Conservation (phyloP, 2,888 invertebrate species). For the Gryllus longicercus region DNA sequence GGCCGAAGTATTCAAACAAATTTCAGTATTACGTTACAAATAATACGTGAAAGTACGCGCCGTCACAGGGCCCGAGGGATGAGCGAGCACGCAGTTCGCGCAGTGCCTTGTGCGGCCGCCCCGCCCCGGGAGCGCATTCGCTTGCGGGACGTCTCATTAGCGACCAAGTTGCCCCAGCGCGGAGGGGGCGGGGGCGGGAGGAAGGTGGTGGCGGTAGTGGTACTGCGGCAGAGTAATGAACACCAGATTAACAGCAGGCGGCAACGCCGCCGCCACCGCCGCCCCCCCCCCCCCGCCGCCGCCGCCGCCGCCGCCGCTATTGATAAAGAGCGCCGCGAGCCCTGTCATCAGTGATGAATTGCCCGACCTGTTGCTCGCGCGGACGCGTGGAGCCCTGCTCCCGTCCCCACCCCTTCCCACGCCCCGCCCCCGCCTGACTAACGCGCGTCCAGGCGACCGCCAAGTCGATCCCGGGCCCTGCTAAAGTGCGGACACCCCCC, state of each 20-base stretch:
- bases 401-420: background rate
- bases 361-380: constrained; percentile 17
- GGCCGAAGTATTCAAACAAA: no score
- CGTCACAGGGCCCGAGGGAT: no score
- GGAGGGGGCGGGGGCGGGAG: no score
- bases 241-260: constrained; percentile 9
- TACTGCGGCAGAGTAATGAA: background rate
- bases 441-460: background rate
- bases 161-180: no score
- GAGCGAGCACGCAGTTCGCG: no score
- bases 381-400: background rate
- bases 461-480: background rate
- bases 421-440: background rate
- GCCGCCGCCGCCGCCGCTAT: background rate
- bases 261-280: background rate
- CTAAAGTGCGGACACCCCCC: background rate
- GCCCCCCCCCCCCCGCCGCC: no score
- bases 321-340: background rate
- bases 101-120: no score
- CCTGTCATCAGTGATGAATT: background rate
- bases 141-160: no score
- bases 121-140: no score
- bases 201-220: background rate
- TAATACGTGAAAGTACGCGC: no score
- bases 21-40: no score